Base-by-base conservation (phyloP, 2,797 vertebrate species). In the Sebastes steindachneri region DNA sequence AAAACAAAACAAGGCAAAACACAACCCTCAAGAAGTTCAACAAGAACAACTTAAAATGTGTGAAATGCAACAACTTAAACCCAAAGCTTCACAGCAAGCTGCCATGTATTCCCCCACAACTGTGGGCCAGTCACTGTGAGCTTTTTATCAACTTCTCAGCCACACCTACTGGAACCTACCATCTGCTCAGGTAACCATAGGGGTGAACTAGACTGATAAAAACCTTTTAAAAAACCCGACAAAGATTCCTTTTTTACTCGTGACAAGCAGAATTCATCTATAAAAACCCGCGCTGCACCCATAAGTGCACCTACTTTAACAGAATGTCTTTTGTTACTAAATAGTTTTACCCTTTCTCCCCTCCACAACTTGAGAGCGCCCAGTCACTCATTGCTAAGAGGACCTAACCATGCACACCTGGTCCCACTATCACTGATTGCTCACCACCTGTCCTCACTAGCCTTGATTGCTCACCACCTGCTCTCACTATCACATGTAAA, bases 361-460 rank as follows among this genome's bases (percentile, higher is more conserved):
- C 10, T 45, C 6, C 60, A 72, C 58, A 59, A 21, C 21, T 63
- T 57, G 48, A 54, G 25, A 75, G 4, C 2, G 59, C 19, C 41
- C 28, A 73, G 60, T 71, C 60, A 54, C 14, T 70, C 76, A 54
- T 4, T 45, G 55, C 63, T 75, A 6, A 33, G 53, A 59, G 63
- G 65, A 37, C 57, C n/a, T 75, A 78, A 71, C 6, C 26, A 85
- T 28, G 12, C 69, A 74, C 69, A 82, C 60, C 71, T 86, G 85
- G 28, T 82, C 29, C 68, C 62, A n/a, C 25, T 1, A 14, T 48
- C 54, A 29, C 37, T 82, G 48, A 77, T 57, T 76, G 63, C n/a
- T 54, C 75, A 58, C 73, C 83, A 80, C 72, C 79, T 73, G 85
- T 58, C 77, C 48, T 73, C 45, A 29, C 48, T 3, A 54, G 31